These are phyloP conservation scores for Pandion haliaetus DNA, from an alignment of 2,113 vertebrate species.

Conservation along the genomic window DNA sequence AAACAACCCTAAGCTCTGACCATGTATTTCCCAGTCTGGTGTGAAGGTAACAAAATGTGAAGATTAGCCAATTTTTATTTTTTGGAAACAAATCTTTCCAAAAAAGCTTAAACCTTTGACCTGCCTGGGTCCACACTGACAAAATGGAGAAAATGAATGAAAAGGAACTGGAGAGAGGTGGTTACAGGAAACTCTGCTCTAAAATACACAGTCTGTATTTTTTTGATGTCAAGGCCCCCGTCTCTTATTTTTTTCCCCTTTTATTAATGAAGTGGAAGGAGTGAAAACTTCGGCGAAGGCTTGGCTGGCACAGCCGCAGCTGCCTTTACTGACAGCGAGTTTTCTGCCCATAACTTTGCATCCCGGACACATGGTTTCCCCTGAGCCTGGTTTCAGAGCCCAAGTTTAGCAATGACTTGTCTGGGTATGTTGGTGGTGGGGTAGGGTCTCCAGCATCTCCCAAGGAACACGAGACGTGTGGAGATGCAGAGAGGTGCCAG, in stretches of 20 bases:
- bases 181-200: neutral
- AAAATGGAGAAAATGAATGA: slow-evolving; percentile 42
- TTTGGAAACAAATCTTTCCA: slow-evolving; percentile 28
- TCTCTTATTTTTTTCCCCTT: neutral
- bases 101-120: slow-evolving; percentile 36
- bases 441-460: neutral
- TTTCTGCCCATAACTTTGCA: neutral
- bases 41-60: slow-evolving; percentile 54
- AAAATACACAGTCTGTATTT: neutral
- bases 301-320: neutral
- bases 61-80: neutral
- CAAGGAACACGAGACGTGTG: rapidly evolving
- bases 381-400: neutral
- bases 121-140: neutral
- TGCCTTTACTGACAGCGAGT: neutral
- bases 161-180: neutral
- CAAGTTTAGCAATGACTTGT: too few relatives aligned
- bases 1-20: slow-evolving; percentile 26
- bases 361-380: neutral
- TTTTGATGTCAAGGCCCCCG: neutral
- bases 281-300: neutral
- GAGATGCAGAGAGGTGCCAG: neutral
- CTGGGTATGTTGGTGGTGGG: neutral
- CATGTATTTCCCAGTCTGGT: slow-evolving; percentile 9
- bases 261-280: slow-evolving; percentile 17